A percentile compares a stretch with the other conserved stretches of the same genome.
These are phyloP conservation scores for Cliona cf. orientalis DNA, from an alignment of 37 sponge, comb jelly and placozoan genomes.

Conservation along the genomic window DNA sequence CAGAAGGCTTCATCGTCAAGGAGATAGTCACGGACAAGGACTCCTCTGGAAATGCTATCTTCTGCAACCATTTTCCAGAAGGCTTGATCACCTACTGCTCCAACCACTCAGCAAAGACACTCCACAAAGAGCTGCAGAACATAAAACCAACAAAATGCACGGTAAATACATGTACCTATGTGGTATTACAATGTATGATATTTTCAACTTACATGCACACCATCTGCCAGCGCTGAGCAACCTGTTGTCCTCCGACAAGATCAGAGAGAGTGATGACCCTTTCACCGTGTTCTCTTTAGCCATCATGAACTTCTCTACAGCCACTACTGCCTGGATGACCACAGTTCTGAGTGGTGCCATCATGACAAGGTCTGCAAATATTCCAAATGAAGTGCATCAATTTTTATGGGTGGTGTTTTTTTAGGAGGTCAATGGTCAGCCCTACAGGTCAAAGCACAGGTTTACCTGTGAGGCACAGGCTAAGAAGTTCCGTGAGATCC, in stretches of 20 bases:
- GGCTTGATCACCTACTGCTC: conserved; percentile 32
- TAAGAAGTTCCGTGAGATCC: too few relatives aligned
- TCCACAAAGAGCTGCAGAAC: conserved; percentile 28
- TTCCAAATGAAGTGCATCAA: too few relatives aligned
- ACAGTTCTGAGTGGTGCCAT: conserved; percentile 27
- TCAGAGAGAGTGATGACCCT: conserved; percentile 8
- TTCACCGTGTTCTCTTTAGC: not conserved
- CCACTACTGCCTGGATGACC: conserved; percentile 44
- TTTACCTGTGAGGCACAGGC: too few relatives aligned
- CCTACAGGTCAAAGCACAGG: too few relatives aligned
- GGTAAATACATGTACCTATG: not conserved
- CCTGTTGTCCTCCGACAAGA: conserved; percentile 16
- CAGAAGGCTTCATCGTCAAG: conserved; percentile 13
- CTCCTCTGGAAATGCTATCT: conserved; percentile 30
- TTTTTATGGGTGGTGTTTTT: too few relatives aligned
- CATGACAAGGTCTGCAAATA: conserved; percentile 27
- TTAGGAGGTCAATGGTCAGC: too few relatives aligned
- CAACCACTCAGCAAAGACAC: conserved; percentile 29
- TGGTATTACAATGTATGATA: not conserved
- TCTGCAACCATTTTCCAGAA: conserved; percentile 6
- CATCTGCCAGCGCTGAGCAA: conserved; percentile 13
- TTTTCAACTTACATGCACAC: not conserved
- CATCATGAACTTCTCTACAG: conserved; percentile 25
- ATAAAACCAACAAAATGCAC: conserved; percentile 11
- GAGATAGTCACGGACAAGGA: conserved; percentile 36